Conservation (phyloP, 2,888 invertebrate genomes). For the Cheiracanthium punctorium region DNA sequence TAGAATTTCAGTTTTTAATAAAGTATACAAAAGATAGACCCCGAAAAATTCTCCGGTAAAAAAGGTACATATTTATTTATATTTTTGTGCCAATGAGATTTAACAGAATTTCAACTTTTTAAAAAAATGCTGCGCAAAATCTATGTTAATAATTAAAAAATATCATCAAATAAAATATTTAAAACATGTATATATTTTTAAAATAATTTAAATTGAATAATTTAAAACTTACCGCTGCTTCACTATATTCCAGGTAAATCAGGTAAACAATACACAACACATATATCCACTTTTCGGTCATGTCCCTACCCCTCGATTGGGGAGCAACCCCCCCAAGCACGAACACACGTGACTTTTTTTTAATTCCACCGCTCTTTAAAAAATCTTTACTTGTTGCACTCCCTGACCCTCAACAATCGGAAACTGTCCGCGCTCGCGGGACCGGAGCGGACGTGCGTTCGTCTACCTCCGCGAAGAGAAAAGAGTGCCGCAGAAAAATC, state of each 20-base stretch:
- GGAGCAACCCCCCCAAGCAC: constrained; percentile 29
- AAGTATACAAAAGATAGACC: too few species aligned
- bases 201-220: too few species aligned
- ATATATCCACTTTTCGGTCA: constrained; percentile 35
- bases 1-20: too few species aligned
- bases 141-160: too few species aligned
- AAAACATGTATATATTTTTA: too few species aligned
- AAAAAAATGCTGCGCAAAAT: too few species aligned
- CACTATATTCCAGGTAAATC: constrained; percentile 27
- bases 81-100: too few species aligned
- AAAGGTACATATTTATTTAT: too few species aligned
- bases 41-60: too few species aligned
- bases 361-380: constrained; percentile 29
- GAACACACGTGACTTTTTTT: constrained; percentile 38
- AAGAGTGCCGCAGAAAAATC: constrained; percentile 37
- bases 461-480: constrained; percentile 45
- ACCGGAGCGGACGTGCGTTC: constrained; percentile 8
- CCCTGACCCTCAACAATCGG: constrained; percentile 45
- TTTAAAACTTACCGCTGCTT: constrained; percentile 62
- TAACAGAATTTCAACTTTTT: too few species aligned
- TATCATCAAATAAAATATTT: too few species aligned
- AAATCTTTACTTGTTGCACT: constrained; percentile 24
- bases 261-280: constrained; percentile 21
- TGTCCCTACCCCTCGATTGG: constrained; percentile 43
- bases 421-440: constrained; percentile 31